phyloP scores from a whole-genome alignment of 2,113 vertebrate genomes.

The Mustela lutreola region DNA sequence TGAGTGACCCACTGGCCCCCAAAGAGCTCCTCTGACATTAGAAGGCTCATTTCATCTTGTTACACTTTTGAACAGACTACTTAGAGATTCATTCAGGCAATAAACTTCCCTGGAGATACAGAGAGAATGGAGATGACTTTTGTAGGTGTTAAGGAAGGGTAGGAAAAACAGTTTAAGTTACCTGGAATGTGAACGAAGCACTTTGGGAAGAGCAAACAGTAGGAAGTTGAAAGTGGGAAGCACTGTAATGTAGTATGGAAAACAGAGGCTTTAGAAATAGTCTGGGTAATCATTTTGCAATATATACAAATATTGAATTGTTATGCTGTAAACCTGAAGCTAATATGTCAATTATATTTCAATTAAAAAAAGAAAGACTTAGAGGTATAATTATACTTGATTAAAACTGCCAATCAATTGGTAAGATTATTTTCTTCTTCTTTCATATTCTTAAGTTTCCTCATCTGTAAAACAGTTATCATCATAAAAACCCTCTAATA shows the following conservation, averaged over 20 bases:
- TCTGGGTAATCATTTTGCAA: background rate
- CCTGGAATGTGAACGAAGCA: background rate
- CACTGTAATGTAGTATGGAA: background rate
- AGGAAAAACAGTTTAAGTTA: background rate
- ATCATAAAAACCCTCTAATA: background rate
- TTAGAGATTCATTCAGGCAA: background rate
- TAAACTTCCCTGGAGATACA: background rate
- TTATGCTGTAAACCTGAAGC: background rate
- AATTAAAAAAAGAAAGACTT: background rate
- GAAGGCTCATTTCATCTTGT: background rate
- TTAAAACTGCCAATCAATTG: background rate
- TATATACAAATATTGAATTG: background rate
- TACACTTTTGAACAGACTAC: background rate
- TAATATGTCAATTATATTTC: background rate
- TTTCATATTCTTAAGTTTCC: constrained; percentile 24
- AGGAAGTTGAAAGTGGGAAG: background rate
- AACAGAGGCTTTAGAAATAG: background rate
- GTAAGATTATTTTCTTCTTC: background rate
- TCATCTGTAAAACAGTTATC: background rate
- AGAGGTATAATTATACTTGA: background rate
- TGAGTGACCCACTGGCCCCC: background rate
- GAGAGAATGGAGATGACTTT: background rate
- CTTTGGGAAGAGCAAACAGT: background rate
- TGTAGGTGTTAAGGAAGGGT: background rate
- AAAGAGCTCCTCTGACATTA: background rate